A percentile compares a stretch with the other conserved stretches of the same genome.
Conservation (phyloP, 2,113 vertebrate genomes). For the Protomyctophum bolini region DNA sequence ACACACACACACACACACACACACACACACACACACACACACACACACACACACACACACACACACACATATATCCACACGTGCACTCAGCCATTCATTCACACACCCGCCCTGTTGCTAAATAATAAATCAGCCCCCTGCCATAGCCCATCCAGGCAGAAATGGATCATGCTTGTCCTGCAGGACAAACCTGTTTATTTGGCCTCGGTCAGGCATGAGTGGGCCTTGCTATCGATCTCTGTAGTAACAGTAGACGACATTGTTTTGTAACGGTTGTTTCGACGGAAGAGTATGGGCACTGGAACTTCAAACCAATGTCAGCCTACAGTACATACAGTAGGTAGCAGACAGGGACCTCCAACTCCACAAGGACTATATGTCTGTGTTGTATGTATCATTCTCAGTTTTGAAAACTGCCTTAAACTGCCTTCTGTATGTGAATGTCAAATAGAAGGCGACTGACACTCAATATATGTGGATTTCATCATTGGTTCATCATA, state of each 20-base stretch:
- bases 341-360: no score
- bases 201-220: conserved; percentile 3
- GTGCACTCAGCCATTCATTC: conserved; percentile 1
- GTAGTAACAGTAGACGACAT: conserved; percentile 11
- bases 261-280: conserved; percentile 26
- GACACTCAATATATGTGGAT: no score
- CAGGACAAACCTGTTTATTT: conserved; percentile 48
- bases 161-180: conserved; percentile 50
- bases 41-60: not conserved
- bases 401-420: no score
- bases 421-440: no score
- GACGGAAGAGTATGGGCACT: conserved; percentile 7
- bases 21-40: not conserved
- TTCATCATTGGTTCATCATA: no score
- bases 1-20: not conserved
- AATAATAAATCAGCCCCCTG: conserved; percentile 63
- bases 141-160: conserved; percentile 40
- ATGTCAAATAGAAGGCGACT: no score
- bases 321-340: not conserved
- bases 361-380: no score
- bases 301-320: conserved; percentile 37
- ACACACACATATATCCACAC: not conserved
- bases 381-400: no score
- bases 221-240: conserved; percentile 39
- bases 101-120: conserved; percentile 33